Conservation (phyloP, 2,888 invertebrate species). For the Amiota minor region DNA sequence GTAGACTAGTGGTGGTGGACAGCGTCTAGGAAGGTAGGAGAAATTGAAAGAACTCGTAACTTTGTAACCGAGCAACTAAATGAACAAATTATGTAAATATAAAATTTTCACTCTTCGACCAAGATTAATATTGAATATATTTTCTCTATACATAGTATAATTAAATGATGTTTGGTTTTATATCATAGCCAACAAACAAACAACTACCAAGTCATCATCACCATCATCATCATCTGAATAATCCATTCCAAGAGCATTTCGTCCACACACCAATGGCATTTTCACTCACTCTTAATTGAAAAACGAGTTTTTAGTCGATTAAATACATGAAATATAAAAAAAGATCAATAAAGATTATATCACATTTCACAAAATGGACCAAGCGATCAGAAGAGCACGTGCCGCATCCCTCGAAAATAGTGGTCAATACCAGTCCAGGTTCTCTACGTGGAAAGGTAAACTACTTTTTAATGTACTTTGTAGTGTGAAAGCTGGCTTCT, state of each 20-base stretch:
- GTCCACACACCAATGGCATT: slow-evolving; percentile 38
- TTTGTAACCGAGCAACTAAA: slow-evolving; percentile 34
- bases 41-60: slow-evolving; percentile 49
- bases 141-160: background rate
- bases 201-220: slow-evolving; percentile 43
- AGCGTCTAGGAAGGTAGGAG: slow-evolving; percentile 20
- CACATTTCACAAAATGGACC: slow-evolving; percentile 53
- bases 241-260: no score
- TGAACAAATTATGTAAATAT: slow-evolving; percentile 60
- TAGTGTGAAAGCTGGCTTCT: background rate
- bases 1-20: background rate
- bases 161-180: no score
- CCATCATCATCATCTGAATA: slow-evolving; percentile 12
- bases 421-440: background rate
- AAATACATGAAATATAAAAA: slow-evolving; percentile 41
- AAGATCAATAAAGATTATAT: slow-evolving; percentile 50
- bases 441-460: slow-evolving; percentile 49
- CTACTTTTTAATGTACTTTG: slow-evolving; percentile 43
- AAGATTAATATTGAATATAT: slow-evolving; percentile 35
- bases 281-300: slow-evolving; percentile 66
- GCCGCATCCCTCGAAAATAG: background rate
- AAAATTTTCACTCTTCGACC: slow-evolving; percentile 58
- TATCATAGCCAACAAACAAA: slow-evolving; percentile 9
- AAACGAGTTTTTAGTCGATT: slow-evolving; percentile 64
- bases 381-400: slow-evolving; percentile 21